Base-by-base conservation (phyloP, 2,888 invertebrate species). In the Tetropium fuscum region DNA sequence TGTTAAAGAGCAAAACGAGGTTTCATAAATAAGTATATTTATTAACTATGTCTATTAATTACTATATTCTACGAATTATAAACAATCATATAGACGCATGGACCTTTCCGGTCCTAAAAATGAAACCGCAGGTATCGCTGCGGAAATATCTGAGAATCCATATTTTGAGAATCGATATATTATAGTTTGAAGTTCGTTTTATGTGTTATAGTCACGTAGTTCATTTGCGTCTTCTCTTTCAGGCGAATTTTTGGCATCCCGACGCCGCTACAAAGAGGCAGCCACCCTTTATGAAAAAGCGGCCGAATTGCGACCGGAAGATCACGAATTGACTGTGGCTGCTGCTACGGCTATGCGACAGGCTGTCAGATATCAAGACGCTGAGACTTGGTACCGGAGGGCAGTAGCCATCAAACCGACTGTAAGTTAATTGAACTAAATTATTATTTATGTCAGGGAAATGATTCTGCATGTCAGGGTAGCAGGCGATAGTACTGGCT, bases 161-260 rank as follows among this genome's bases (percentile, higher is more conserved):
- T n/a, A n/a, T 27, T 27, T 27, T 1, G 10, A 27, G 27, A n/a
- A n/a, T 27, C 27, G 0, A 10, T 27, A 0, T 27, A 3, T 27
- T 27, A 1, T 27, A 27, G 5, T 10, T 27, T 27, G 0, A 27
- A 27, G 3, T 27, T 27, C 1, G 2, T 27, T 27, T 27, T n/a
- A 27, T 7, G 8, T 27, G 2, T 27, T 5, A 10, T 10, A 2
- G 8, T 30, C 3, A 10, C 7, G 30, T 3, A 2, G 10, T 11
- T 19, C 2, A 15, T 11, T 8, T 15, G 25, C 6, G 3, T 6
- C 51, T 45, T 57, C 43, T 60, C 15, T 78, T 82, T 0, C 83
- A 97, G 97, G 95, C 75, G 91, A 95, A 84, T 96, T 96, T 80
- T 86, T 97, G 67, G 88, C 91, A 63, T 90, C 93, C 63, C 88